Base-by-base conservation (phyloP, 2,888 invertebrate genomes). In the Sympetrum striolatum region DNA sequence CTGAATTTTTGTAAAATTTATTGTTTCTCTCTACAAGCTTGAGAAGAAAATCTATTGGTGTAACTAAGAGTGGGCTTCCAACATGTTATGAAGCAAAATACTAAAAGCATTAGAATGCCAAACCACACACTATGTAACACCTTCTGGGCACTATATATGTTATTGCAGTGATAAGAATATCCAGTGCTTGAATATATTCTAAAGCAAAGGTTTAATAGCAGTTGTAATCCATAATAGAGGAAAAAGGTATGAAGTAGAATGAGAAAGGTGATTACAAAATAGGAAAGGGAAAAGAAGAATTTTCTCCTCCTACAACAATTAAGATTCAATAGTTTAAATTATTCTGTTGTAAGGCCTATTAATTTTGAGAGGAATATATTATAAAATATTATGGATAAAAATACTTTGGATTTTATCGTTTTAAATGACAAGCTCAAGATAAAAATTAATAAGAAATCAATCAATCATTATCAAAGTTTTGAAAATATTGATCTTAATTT, bases 91-190 rank as follows among this genome's bases (percentile, higher is more conserved):
- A 37, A 64, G 86, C 58, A 86, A 86, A n/a, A 18, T 37, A 86
- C 86, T 86, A 86, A 86, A 31, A 86, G 86, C 86, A 86, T 86
- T 86, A 64, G 35, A 60, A 60, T 60, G 86, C 86, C 86, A 86
- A 86, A 86, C 86, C 86, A 86, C 86, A 86, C 86, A 86, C 35
- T 86, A 86, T 60, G 37, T 58, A 60, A 60, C 18, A 64, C 35
- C 31, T 37, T 60, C 60, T 37, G 39, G 22, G 60, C 60, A 86
- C 60, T 86, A 86, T 60, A 37, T n/a, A 53, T 82, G 82, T 86
- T 86, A 86, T 37, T 73, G 60, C 18, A 39, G 60, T 86, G 86
- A 60, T 37, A 35, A 37, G 86, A 86, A 86, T 37, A 25, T 37
- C 64, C n/a, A 86, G 37, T 37, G 31, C 18, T n/a, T 37, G 37